phyloP scores from a whole-genome alignment of 1,140 invertebrate species.

The Dendrolimus punctatus region DNA sequence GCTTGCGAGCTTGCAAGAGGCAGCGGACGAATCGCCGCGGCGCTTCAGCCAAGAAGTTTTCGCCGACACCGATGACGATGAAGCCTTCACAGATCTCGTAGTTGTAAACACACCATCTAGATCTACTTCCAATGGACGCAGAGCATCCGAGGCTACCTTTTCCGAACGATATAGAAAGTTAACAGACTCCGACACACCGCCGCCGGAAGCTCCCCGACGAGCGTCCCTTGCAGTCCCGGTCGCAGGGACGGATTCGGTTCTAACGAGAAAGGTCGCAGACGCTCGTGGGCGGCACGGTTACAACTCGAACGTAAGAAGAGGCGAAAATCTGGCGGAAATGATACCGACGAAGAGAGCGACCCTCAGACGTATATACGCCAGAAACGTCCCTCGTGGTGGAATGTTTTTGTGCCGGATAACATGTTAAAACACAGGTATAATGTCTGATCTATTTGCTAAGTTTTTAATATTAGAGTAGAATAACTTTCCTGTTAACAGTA shows the following conservation, averaged over 20 bases:
- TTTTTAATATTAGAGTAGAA: too few species aligned
- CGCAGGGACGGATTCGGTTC: conserved; percentile 70
- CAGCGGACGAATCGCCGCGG: conserved; percentile 55
- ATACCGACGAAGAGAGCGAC: conserved; percentile 70
- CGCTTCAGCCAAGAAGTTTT: conserved; percentile 57
- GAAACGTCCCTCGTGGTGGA: conserved; percentile 89
- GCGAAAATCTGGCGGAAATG: conserved; percentile 61
- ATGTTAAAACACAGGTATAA: conserved; percentile 75
- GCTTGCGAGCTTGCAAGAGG: conserved; percentile 56
- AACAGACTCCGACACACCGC: conserved; percentile 70
- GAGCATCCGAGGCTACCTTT: conserved; percentile 57
- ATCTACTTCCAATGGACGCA: conserved; percentile 47
- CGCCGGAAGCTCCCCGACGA: conserved; percentile 67
- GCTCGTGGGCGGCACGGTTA: conserved; percentile 67
- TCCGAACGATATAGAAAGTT: conserved; percentile 56
- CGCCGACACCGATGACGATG: conserved; percentile 62
- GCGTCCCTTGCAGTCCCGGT: conserved; percentile 82
- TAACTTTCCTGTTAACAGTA: too few species aligned
- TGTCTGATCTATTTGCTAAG: not conserved
- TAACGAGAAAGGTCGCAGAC: conserved; percentile 75
- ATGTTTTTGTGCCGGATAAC: conserved; percentile 84
- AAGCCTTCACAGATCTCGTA: conserved; percentile 53
- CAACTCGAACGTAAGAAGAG: conserved; percentile 65
- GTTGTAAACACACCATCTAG: conserved; percentile 36
- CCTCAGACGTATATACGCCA: conserved; percentile 74